Percentiles rank a stretch among this genome's conserved stretches.
Conservation (phyloP, 2,888 invertebrate genomes). For the Rambutsinella grinnellia region DNA sequence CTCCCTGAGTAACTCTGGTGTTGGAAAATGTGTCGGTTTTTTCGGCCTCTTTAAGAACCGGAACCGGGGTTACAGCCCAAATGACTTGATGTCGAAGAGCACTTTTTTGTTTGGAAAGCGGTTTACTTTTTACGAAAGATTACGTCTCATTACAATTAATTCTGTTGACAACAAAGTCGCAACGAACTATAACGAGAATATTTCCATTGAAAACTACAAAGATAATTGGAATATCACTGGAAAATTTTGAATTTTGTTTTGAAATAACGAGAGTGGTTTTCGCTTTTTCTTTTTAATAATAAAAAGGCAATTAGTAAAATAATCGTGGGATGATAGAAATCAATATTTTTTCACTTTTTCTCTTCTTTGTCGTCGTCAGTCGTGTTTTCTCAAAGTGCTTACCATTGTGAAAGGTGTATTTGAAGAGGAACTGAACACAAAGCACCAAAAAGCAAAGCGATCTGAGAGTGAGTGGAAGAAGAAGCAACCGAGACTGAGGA, state of each 20-base stretch:
- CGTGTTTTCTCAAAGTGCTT: constrained; percentile 52
- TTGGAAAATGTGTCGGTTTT: constrained; percentile 27
- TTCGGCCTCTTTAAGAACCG: constrained; percentile 48
- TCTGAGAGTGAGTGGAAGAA: constrained; percentile 65
- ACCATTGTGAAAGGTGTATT: constrained; percentile 64
- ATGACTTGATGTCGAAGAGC: constrained; percentile 21
- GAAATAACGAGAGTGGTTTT: too few relatives aligned
- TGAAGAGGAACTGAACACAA: constrained; percentile 62
- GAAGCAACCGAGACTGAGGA: constrained; percentile 64
- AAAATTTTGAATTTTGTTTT: constrained; percentile 1
- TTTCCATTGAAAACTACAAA: too few relatives aligned
- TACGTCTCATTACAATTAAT: too few relatives aligned
- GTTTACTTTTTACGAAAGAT: too few relatives aligned
- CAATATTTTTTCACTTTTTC: too few relatives aligned
- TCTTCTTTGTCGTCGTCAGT: not conserved
- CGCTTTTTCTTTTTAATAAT: too few relatives aligned
- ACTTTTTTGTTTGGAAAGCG: constrained; percentile 24
- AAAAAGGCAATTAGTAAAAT: too few relatives aligned
- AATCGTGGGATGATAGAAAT: too few relatives aligned
- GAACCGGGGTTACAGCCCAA: constrained; percentile 27
- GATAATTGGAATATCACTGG: constrained; percentile 40
- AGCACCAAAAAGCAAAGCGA: constrained; percentile 65
- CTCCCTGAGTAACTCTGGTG: constrained; percentile 23
- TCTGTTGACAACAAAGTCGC: too few relatives aligned
- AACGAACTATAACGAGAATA: too few relatives aligned